Conservation (phyloP, 2,113 vertebrate genomes). For the Mormoops blainvillei region DNA sequence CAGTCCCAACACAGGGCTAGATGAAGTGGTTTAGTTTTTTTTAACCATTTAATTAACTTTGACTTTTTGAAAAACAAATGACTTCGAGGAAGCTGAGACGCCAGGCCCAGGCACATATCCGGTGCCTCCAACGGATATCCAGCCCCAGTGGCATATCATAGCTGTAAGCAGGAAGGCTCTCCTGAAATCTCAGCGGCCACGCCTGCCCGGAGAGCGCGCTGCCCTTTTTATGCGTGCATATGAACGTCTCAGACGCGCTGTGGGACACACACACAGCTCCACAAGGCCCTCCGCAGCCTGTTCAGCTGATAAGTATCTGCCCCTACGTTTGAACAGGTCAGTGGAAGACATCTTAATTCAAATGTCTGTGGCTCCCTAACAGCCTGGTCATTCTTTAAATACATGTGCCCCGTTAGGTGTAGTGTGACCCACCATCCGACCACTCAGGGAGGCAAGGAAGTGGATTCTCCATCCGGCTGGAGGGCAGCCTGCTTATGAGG, state of each 20-base stretch:
- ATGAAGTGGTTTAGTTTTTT: background rate
- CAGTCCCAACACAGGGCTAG: background rate
- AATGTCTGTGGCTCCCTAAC: background rate
- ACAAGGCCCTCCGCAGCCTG: accelerated
- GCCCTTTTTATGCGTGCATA: background rate
- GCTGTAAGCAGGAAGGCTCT: background rate
- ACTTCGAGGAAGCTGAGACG: background rate
- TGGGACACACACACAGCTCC: background rate
- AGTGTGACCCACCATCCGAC: background rate
- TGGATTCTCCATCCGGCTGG: background rate
- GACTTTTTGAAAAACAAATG: background rate
- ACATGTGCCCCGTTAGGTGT: background rate
- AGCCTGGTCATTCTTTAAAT: background rate
- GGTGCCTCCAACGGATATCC: accelerated
- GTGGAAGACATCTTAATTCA: background rate
- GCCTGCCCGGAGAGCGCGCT: background rate
- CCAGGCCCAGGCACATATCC: background rate
- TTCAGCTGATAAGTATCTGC: background rate
- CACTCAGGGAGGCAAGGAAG: background rate
- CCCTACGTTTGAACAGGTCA: background rate
- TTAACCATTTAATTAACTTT: background rate
- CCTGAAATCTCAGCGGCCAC: background rate
- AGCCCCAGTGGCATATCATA: too few species aligned
- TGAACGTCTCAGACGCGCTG: background rate
- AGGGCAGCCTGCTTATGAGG: background rate